phyloP scores from a whole-genome alignment of 2,888 invertebrate genomes.

The Phengaris arion region DNA sequence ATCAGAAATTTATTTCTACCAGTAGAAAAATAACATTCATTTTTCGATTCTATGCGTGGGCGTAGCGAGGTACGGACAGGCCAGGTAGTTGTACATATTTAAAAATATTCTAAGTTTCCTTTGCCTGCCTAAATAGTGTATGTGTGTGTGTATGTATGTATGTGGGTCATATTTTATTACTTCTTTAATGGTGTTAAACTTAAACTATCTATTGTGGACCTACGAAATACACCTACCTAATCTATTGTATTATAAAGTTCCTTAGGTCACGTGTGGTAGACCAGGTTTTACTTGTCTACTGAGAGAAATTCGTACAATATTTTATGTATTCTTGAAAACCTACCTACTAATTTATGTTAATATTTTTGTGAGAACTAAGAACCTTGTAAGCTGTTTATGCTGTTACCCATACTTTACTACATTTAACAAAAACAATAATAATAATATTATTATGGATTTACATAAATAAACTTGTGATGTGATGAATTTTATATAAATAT shows the following conservation, averaged over 20 bases:
- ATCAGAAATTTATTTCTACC: too few relatives aligned
- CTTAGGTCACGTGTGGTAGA: neutral
- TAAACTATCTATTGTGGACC: too few relatives aligned
- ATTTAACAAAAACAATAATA: neutral
- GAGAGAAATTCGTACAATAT: neutral
- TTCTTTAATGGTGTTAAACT: too few relatives aligned
- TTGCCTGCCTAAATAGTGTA: too few relatives aligned
- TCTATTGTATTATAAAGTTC: neutral
- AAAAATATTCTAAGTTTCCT: too few relatives aligned
- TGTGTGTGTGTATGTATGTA: too few relatives aligned
- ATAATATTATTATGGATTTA: neutral
- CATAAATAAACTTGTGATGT: constrained; percentile 6
- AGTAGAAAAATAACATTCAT: too few relatives aligned
- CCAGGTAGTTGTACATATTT: too few relatives aligned
- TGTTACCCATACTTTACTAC: neutral
- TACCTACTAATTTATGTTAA: neutral
- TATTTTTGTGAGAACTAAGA: neutral
- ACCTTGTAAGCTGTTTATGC: neutral
- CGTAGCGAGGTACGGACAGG: too few relatives aligned
- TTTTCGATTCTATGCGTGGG: too few relatives aligned
- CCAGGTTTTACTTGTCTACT: constrained; percentile 8
- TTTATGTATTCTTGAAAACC: neutral
- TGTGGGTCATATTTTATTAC: too few relatives aligned
- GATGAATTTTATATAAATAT: constrained; percentile 5
- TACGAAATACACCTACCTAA: neutral